Percentiles rank a stretch among this genome's conserved stretches.
phyloP scores from a whole-genome alignment of 1,140 invertebrate genomes.

The Heliconius himera region DNA sequence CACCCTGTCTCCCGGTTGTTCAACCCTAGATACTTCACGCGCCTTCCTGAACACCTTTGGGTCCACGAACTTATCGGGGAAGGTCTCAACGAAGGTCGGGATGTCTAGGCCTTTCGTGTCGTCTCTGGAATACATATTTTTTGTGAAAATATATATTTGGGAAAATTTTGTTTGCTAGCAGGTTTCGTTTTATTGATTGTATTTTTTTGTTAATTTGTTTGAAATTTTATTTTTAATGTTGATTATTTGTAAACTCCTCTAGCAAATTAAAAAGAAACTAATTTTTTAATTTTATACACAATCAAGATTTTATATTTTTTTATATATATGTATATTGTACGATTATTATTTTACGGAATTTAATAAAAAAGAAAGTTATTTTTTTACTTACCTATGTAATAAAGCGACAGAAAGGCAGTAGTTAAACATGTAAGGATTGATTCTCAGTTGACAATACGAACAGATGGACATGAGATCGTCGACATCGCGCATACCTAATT shows the following conservation, averaged over 20 bases:
- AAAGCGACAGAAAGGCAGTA: constrained; percentile 87
- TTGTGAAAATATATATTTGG: no score
- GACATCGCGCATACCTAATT: constrained; percentile 84
- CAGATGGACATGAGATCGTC: constrained; percentile 87
- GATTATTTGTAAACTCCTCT: no score
- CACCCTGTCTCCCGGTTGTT: constrained; percentile 84
- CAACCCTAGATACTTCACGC: constrained; percentile 86
- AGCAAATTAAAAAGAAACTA: no score
- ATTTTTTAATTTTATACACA: no score
- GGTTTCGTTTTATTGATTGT: no score
- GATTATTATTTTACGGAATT: no score
- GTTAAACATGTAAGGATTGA: constrained; percentile 90
- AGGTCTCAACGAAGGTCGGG: constrained; percentile 87
- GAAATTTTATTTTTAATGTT: no score
- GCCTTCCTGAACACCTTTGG: constrained; percentile 86
- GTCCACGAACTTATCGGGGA: constrained; percentile 91
- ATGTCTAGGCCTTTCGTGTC: constrained; percentile 88
- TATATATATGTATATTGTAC: no score
- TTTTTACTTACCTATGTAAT: constrained; percentile 77
- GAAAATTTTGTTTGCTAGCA: no score
- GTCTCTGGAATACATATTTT: constrained; percentile 54
- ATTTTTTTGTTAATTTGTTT: no score
- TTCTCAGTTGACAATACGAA: constrained; percentile 87
- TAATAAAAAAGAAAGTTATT: no score
- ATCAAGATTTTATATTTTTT: no score